Base-by-base conservation (phyloP, 2,888 invertebrate species). In the Esperia sulphurella region DNA sequence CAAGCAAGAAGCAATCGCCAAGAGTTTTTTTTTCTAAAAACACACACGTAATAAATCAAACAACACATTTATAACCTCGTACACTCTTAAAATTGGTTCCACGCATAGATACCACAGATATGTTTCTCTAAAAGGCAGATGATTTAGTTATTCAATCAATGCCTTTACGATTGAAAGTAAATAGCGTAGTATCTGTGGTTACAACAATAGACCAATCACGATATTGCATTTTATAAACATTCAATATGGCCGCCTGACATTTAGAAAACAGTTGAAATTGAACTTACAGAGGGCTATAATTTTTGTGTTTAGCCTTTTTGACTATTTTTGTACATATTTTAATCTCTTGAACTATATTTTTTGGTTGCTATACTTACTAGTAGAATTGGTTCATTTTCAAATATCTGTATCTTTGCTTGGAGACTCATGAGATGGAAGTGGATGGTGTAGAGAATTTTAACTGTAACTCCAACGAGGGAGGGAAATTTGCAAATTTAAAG, bases 401-500 rank as follows among this genome's bases (percentile, higher is more conserved):
- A 21, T 21, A 21, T 21, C 21, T 21, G 2, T 21, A 21, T 3
- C 5, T 21, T 2, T 21, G 21, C 21, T 21, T 21, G 21, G 21
- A 21, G 21, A 21, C 21, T 21, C 21, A 2, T 3, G 21, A 21
- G 21, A 65, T 88, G 88, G 88, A 88, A 71, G 82, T 88, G 8
- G 88, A 88, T 57, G 75, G 75, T 41, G 68, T 61, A 3, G 87
- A 87, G 54, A 75, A 57, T 61, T 63, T 63, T 62, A 72, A 59
- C 46, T 71, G 58, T 54, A 86, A 75, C 59, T 53, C 69, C 48
- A 58, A 72, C 5, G 88, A 88, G 47, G 73, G 71, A 50, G 79
- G 82, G 51, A 90, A 89, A 58, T 89, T 84, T 69, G 60, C 68
- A 10, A 76, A 89, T 63, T 78, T 91, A 68, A 91, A 91, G 65